These are phyloP conservation scores for Drosophila koepferae DNA, from an alignment of 2,888 invertebrate genomes.

Conservation along the genomic window DNA sequence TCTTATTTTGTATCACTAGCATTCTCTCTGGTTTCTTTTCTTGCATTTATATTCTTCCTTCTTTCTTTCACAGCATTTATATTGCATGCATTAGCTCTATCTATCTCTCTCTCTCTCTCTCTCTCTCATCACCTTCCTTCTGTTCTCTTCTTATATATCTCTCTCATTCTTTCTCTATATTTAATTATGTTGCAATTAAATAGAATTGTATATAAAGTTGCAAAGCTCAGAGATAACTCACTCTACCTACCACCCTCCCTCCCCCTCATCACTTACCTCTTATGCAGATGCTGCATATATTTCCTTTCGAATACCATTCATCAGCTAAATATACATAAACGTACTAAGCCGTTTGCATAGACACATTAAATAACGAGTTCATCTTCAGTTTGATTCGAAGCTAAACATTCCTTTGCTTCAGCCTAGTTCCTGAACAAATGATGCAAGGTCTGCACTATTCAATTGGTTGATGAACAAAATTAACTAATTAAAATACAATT, in stretches of 20 bases:
- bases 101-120: background rate
- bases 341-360: background rate
- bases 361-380: background rate
- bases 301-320: background rate
- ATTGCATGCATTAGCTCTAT: background rate
- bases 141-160: background rate
- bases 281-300: background rate
- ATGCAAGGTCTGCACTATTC: background rate
- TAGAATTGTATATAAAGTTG: background rate
- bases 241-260: background rate
- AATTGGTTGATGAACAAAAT: background rate
- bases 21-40: too few species aligned
- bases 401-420: background rate
- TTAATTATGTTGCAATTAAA: too few species aligned
- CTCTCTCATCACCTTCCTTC: background rate
- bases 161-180: background rate
- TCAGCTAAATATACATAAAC: background rate
- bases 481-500: constrained; percentile 59
- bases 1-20: too few species aligned
- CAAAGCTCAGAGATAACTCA: background rate
- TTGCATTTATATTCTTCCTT: too few species aligned
- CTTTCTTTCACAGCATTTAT: background rate
- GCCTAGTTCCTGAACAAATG: background rate
- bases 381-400: background rate
- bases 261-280: background rate